These are phyloP conservation scores for Saguinus imperator DNA, from an alignment of 2,113 vertebrate species.

Conservation along the genomic window DNA sequence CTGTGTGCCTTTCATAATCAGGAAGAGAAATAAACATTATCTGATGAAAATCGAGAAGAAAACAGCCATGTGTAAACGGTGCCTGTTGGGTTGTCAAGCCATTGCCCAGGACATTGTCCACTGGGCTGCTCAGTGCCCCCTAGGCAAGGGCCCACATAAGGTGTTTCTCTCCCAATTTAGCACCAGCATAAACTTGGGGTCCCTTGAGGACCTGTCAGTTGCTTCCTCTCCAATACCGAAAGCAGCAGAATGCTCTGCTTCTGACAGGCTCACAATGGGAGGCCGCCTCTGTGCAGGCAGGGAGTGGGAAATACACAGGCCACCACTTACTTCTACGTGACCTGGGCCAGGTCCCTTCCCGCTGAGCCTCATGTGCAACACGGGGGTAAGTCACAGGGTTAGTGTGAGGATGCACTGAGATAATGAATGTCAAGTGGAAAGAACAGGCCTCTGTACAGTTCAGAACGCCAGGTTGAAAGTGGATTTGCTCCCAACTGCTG, in stretches of 20 bases:
- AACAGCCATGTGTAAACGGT: conserved; percentile 71
- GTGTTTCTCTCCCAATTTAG: conserved; percentile 65
- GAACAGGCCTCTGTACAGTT: background rate
- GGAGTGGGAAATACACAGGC: background rate
- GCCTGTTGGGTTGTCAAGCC: conserved; percentile 74
- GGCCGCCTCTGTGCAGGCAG: background rate
- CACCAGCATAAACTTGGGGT: conserved; percentile 45
- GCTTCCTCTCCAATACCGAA: conserved; percentile 55
- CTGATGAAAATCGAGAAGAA: conserved; percentile 66
- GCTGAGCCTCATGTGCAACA: background rate
- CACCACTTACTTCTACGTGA: conserved; percentile 50
- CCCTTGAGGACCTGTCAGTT: conserved; percentile 52
- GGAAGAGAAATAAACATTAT: conserved; percentile 79
- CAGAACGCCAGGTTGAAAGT: background rate
- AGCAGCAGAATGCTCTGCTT: conserved; percentile 34
- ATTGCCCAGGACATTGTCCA: conserved; percentile 69
- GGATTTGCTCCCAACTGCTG: conserved; percentile 12
- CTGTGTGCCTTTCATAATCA: conserved; percentile 76
- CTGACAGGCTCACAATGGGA: background rate
- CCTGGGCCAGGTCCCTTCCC: conserved; percentile 11
- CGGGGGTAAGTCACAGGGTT: background rate
- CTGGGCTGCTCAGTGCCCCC: conserved; percentile 41
- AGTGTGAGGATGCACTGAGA: background rate
- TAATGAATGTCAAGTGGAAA: conserved; percentile 54
- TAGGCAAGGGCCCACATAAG: background rate